Percentiles rank a stretch among this genome's conserved stretches.
These are phyloP conservation scores for Sebastes kiyomatsui DNA, from an alignment of 2,797 vertebrate genomes.

Conservation along the genomic window DNA sequence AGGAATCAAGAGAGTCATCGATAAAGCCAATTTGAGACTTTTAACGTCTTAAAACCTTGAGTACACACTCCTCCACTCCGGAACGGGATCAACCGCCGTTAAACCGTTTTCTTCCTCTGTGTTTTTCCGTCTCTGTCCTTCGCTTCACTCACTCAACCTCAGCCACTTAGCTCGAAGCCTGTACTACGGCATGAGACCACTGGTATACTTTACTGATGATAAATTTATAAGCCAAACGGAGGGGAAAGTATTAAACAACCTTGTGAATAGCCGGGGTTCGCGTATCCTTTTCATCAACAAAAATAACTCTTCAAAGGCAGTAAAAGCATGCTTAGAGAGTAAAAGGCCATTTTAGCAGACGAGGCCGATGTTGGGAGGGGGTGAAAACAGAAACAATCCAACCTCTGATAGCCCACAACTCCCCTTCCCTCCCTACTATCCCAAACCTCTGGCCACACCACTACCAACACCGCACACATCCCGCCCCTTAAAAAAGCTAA, in stretches of 20 bases:
- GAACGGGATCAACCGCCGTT: constrained; percentile 56
- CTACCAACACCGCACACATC: constrained; percentile 45
- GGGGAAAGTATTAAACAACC: constrained; percentile 81
- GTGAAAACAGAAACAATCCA: constrained; percentile 72
- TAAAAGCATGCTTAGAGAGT: constrained; percentile 85
- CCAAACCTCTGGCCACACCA: constrained; percentile 50
- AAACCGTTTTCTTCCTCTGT: constrained; percentile 42
- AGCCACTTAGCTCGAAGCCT: constrained; percentile 76
- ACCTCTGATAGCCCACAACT: constrained; percentile 60
- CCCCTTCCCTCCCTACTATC: constrained; percentile 17
- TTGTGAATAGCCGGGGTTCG: constrained; percentile 77
- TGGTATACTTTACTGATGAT: constrained; percentile 80
- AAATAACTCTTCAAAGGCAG: constrained; percentile 85
- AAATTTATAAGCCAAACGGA: constrained; percentile 85
- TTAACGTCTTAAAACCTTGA: constrained; percentile 75
- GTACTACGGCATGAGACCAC: constrained; percentile 71
- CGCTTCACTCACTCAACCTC: constrained; percentile 44
- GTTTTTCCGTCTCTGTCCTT: constrained; percentile 29
- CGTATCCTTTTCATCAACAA: constrained; percentile 87
- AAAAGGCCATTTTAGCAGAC: constrained; percentile 83
- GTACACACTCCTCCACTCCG: constrained; percentile 52
- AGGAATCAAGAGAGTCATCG: constrained; percentile 77
- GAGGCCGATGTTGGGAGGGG: constrained; percentile 56
- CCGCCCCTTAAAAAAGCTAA: constrained; percentile 78
- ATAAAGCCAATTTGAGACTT: constrained; percentile 77